phyloP scores from a whole-genome alignment of 2,888 invertebrate species.

The Microctonus hyperodae region DNA sequence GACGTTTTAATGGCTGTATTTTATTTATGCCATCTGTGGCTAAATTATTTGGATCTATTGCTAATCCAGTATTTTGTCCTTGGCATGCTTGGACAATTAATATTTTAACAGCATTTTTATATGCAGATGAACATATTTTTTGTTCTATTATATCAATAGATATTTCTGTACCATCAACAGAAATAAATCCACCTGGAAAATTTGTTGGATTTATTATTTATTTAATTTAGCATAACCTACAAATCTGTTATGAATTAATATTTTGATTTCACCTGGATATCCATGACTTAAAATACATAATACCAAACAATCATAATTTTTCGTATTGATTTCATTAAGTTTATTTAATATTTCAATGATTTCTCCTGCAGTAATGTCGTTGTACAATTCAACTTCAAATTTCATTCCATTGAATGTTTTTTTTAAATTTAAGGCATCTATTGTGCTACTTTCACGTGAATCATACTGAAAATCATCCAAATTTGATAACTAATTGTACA shows the following conservation, averaged over 20 bases:
- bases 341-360: background rate
- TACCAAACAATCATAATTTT: slow-evolving; percentile 14
- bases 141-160: slow-evolving; percentile 14
- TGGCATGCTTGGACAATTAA: slow-evolving; percentile 30
- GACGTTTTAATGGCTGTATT: background rate
- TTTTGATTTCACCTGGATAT: slow-evolving; percentile 10
- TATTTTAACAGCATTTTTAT: slow-evolving; percentile 13
- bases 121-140: slow-evolving; percentile 5
- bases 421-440: slow-evolving; percentile 1
- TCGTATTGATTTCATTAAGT: background rate
- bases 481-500: too few species aligned
- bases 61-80: slow-evolving; percentile 12
- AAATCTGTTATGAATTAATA: background rate
- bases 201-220: background rate
- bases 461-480: slow-evolving; percentile 14
- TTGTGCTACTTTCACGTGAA: slow-evolving; percentile 8
- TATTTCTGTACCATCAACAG: slow-evolving; percentile 17
- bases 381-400: background rate
- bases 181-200: slow-evolving; percentile 17
- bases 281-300: slow-evolving; percentile 29
- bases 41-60: background rate
- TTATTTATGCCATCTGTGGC: slow-evolving; percentile 3
- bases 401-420: slow-evolving; percentile 14
- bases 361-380: background rate
- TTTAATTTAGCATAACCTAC: background rate